A percentile compares a stretch with the other conserved stretches of the same genome.
Evolutionary conservation across 1,140 invertebrate genomes (phyloP).

Genomic region (Wiebesia pumilae): DNA sequence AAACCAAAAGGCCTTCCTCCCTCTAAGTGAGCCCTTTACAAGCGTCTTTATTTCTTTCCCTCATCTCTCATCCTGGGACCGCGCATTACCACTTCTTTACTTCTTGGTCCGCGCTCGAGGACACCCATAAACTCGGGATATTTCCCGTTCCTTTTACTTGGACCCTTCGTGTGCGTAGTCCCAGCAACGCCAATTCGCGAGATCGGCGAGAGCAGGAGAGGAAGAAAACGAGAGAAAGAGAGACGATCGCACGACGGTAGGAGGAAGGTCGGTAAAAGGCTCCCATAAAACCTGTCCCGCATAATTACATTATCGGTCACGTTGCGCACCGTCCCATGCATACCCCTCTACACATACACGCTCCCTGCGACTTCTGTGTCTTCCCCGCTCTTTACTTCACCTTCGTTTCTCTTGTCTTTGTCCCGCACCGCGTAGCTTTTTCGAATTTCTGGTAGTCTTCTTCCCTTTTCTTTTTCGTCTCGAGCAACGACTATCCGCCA

Average conservation of each 20-base stretch:
- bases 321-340: conserved; percentile 49
- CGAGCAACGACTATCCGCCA: background rate
- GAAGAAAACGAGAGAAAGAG: conserved; percentile 35
- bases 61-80: background rate
- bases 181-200: background rate
- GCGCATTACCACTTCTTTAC: background rate
- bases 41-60: conserved; percentile 12
- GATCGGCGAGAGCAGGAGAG: conserved; percentile 30
- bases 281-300: conserved; percentile 64
- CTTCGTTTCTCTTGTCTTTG: conserved; percentile 9
- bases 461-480: background rate
- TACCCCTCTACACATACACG: background rate
- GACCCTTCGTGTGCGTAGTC: background rate
- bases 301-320: conserved; percentile 70
- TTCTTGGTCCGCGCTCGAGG: background rate
- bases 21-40: background rate
- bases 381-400: conserved; percentile 9
- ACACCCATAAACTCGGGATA: conserved; percentile 2
- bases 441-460: conserved; percentile 8
- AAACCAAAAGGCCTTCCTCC: background rate
- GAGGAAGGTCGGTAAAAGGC: conserved; percentile 49
- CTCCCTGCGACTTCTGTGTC: conserved; percentile 2
- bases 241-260: conserved; percentile 9
- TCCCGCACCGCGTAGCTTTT: background rate
- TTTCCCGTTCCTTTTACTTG: background rate